Percentiles rank a stretch among this genome's conserved stretches.
Conservation (phyloP, 53 echinoderm and acorn worm species). For the Glandiceps talaboti region DNA sequence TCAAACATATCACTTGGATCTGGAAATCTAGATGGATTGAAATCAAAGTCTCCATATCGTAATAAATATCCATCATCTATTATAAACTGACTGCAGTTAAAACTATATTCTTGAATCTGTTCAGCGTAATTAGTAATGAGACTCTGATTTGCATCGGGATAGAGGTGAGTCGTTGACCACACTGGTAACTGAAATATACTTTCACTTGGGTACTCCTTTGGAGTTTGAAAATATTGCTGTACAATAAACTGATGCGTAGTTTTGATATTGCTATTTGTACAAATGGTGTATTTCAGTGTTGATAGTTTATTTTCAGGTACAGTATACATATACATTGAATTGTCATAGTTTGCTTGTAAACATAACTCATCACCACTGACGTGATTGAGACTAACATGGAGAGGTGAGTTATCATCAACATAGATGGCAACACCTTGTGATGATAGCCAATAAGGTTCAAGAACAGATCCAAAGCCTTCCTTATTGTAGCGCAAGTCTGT, state of each 20-base stretch:
- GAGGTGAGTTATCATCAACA: slow-evolving; percentile 44
- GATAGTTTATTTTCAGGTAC: slow-evolving; percentile 14
- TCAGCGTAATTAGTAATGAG: slow-evolving; percentile 13
- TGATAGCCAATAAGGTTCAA: slow-evolving; percentile 82
- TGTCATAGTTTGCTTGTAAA: slow-evolving; percentile 34
- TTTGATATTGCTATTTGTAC: slow-evolving; percentile 37
- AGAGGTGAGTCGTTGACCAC: slow-evolving; percentile 21
- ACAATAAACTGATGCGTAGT: slow-evolving; percentile 52
- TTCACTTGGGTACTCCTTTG: slow-evolving; percentile 17
- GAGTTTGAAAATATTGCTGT: slow-evolving; percentile 24
- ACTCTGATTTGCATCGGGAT: not conserved
- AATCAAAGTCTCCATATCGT: slow-evolving; percentile 53
- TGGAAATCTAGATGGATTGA: slow-evolving; percentile 44
- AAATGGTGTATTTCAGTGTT: slow-evolving; percentile 60
- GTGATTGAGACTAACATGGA: slow-evolving; percentile 58
- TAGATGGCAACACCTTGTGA: slow-evolving; percentile 50
- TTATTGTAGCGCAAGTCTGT: not conserved
- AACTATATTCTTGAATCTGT: slow-evolving; percentile 19
- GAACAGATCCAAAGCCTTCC: slow-evolving; percentile 56
- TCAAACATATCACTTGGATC: slow-evolving; percentile 27
- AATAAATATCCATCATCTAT: slow-evolving; percentile 44
- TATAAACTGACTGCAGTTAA: slow-evolving; percentile 39
- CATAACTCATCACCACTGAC: slow-evolving; percentile 39
- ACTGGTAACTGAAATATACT: slow-evolving; percentile 4
- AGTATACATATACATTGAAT: slow-evolving; percentile 1